phyloP scores from a whole-genome alignment of 2,113 vertebrate genomes.

The Peromyscus leucopus region DNA sequence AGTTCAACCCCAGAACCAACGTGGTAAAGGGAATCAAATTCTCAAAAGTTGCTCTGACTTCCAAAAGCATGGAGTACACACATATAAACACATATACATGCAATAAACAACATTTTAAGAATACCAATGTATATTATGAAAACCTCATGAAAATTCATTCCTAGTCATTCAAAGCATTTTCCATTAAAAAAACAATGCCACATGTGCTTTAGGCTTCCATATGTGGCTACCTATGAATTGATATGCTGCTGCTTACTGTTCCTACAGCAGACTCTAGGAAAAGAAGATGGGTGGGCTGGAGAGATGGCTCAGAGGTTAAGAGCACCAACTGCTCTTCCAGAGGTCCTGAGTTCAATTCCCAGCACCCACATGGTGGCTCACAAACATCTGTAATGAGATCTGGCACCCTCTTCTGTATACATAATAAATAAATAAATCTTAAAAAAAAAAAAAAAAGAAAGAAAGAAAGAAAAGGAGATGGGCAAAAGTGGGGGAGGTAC shows the following conservation, averaged over 20 bases:
- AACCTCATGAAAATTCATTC: constrained; percentile 17
- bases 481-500: neutral
- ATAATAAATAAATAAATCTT: too few species aligned
- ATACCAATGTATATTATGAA: neutral
- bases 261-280: neutral
- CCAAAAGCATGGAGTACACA: neutral
- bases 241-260: neutral
- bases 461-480: neutral
- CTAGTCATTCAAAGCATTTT: constrained; percentile 13
- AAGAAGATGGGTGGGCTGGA: neutral
- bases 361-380: too few species aligned
- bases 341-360: too few species aligned
- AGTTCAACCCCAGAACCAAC: neutral
- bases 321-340: too few species aligned
- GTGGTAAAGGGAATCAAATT: neutral
- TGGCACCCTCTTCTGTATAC: too few species aligned
- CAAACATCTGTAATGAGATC: too few species aligned
- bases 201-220: neutral
- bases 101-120: neutral
- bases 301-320: too few species aligned
- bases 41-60: neutral
- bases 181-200: neutral
- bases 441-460: too few species aligned
- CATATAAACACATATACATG: neutral
- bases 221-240: constrained; percentile 7